Evolutionary conservation across 2,797 vertebrate genomes (phyloP).

Genomic region (Poeciliopsis presidionis): DNA sequence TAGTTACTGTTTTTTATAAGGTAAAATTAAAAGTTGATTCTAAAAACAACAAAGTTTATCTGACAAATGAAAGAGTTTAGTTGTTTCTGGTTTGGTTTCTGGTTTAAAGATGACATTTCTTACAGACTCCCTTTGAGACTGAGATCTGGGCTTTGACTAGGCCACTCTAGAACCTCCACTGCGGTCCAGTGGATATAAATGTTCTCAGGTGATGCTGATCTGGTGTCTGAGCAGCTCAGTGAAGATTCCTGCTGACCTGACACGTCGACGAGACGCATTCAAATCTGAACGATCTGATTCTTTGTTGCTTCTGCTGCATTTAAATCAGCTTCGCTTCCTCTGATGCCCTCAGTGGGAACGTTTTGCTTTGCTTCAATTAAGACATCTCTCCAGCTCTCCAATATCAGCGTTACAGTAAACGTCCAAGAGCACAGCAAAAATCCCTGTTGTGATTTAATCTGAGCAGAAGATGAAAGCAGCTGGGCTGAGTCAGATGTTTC

Average conservation of each 20-base stretch:
- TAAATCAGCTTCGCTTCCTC: neutral
- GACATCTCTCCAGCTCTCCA: neutral
- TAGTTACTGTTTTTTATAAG: too few species aligned
- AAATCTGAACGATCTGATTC: neutral
- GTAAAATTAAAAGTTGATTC: too few species aligned
- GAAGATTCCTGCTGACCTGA: neutral
- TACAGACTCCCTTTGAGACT: too few species aligned
- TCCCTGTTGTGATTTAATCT: neutral
- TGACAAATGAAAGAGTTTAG: too few species aligned
- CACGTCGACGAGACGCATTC: neutral
- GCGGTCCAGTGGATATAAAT: too few species aligned
- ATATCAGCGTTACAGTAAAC: neutral
- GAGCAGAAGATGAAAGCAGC: conserved; percentile 11
- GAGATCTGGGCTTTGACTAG: too few species aligned
- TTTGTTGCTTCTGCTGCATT: neutral
- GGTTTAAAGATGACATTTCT: too few species aligned
- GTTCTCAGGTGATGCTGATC: too few species aligned
- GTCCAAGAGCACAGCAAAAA: neutral
- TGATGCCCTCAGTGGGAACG: neutral
- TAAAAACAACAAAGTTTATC: too few species aligned
- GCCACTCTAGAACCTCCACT: too few species aligned
- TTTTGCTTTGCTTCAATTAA: neutral
- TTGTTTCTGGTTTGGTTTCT: too few species aligned
- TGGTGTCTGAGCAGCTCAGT: neutral
- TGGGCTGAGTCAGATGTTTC: conserved; percentile 1